These are phyloP conservation scores for Heliangelus exortis DNA, from an alignment of 2,797 vertebrate species.

Conservation along the genomic window DNA sequence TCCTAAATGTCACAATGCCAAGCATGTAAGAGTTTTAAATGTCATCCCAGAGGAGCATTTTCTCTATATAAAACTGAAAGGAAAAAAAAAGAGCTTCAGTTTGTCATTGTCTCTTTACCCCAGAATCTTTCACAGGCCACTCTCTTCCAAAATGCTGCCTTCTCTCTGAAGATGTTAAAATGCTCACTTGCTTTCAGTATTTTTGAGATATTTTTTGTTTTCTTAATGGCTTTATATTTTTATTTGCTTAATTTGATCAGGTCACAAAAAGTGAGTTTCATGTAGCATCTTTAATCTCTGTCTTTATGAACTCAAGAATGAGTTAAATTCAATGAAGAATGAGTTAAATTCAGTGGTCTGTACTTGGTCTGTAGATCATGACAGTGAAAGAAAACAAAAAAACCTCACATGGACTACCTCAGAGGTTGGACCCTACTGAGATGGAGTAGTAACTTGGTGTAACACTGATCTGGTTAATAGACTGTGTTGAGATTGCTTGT, in stretches of 20 bases:
- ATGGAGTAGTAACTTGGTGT: background rate
- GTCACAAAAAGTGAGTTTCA: background rate
- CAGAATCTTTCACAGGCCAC: background rate
- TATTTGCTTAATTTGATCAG: background rate
- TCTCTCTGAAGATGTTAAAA: background rate
- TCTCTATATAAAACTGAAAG: slow-evolving; percentile 26
- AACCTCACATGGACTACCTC: background rate
- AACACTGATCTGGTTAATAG: background rate
- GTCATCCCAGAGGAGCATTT: slow-evolving; percentile 48
- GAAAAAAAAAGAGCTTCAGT: background rate
- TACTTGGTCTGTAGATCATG: background rate
- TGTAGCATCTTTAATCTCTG: background rate
- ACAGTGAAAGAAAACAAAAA: background rate
- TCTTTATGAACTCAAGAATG: background rate
- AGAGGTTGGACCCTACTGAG: background rate
- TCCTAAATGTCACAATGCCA: slow-evolving; percentile 69
- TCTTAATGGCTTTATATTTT: background rate
- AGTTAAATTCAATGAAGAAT: background rate
- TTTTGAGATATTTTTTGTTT: background rate
- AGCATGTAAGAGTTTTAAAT: slow-evolving; percentile 62
- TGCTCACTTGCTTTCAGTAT: background rate
- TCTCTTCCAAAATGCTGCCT: too few species aligned
- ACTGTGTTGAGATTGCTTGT: background rate
- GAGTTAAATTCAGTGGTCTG: background rate
- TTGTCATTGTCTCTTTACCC: background rate